phyloP scores from a whole-genome alignment of 2,113 vertebrate species.

The Cheilinus undulatus region DNA sequence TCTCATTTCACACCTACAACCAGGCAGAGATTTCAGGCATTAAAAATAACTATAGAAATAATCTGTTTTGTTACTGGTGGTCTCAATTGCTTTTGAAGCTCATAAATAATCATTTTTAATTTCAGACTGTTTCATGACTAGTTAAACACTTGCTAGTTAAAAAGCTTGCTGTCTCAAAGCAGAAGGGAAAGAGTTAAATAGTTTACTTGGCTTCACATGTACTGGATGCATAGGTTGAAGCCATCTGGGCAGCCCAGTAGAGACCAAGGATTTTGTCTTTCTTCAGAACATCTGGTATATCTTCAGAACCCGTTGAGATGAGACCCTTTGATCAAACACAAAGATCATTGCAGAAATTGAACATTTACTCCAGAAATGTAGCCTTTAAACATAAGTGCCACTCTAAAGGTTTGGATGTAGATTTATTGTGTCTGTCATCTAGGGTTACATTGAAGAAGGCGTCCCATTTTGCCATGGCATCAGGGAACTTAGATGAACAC shows the following conservation, averaged over 20 bases:
- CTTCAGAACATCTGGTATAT: constrained; percentile 64
- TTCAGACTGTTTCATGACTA: too few relatives aligned
- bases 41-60: too few relatives aligned
- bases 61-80: too few relatives aligned
- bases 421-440: background rate
- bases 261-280: constrained; percentile 72
- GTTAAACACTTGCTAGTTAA: background rate
- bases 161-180: too few relatives aligned
- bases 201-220: constrained; percentile 64
- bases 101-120: too few relatives aligned
- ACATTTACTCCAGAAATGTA: background rate
- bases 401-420: background rate
- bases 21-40: too few relatives aligned
- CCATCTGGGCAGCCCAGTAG: constrained; percentile 68
- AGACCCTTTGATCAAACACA: constrained; percentile 68
- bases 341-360: background rate
- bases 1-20: too few relatives aligned
- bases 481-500: constrained; percentile 63
- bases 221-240: constrained; percentile 50
- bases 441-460: constrained; percentile 76
- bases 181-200: background rate
- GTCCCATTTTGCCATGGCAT: constrained; percentile 77
- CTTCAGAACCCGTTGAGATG: constrained; percentile 30
- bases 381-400: background rate
- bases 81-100: too few relatives aligned